Evolutionary conservation across 2,113 vertebrate species (phyloP), one percentile per base, ranked within the genome.

Genomic region (Heterotilapia buettikoferi): DNA sequence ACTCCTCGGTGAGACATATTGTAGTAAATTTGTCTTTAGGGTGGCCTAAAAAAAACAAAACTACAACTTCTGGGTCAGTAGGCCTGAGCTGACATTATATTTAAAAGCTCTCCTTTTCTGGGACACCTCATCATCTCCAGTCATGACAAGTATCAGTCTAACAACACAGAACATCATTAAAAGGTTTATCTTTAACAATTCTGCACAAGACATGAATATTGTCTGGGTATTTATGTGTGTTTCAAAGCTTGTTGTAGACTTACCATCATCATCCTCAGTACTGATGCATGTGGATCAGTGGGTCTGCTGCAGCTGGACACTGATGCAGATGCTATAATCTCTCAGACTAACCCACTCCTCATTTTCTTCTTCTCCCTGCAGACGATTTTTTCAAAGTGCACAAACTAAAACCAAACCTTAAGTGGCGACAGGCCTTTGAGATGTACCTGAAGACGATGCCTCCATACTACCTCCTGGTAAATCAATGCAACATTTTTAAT

Each of bases 311-410:
- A 73, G 83, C 71, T 56, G 36, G 5, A 79, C 73, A 54, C 16
- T 73, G n/a, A 80, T 45, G 14, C 56, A 82, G 73, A 59, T 73
- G 33, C n/a, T 80, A 14, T 56, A 63, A 52, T 3, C 5, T 47
- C 33, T 81, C 24, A 40, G 5, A 80, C 13, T 24, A 21, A 33
- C 21, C 40, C 7, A 7, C 10, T 21, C 16, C 26, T 81, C 5
- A 26, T 84, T 54, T 93, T 79, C 82, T 91, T 63, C 38, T 94
- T 84, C 81, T 92, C 63, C 36, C 94, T 83, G 81, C 96, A 99
- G 98, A 99, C 93, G 98, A 99, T 93, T 96, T 99, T 92, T 98
- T 99, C 93, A 99, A 99, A 97, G 97, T 99, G 47, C 98, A 99
- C 96, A 99, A 99, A 94, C 96, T 98, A 91, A 99, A 99, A 93